phyloP scores from a whole-genome alignment of 2,888 invertebrate genomes.

The Brachyptera putata region DNA sequence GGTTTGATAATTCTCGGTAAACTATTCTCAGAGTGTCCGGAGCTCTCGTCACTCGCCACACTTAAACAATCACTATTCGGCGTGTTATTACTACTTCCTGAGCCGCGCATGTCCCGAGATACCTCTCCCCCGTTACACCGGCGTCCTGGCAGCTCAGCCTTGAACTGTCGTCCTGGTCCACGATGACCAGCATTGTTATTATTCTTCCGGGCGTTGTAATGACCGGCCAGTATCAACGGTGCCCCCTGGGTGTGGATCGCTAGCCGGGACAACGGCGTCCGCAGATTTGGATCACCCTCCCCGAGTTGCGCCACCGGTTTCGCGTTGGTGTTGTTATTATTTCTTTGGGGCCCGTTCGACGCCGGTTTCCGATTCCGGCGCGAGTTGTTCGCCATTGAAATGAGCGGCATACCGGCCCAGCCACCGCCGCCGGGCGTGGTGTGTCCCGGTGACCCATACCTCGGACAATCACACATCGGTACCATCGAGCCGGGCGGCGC shows the following conservation, averaged over 20 bases:
- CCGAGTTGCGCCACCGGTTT: slow-evolving; percentile 40
- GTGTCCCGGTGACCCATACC: slow-evolving; percentile 23
- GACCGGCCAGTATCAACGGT: slow-evolving; percentile 71
- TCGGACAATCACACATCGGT: slow-evolving; percentile 20
- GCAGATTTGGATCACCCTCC: slow-evolving; percentile 44
- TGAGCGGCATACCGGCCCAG: slow-evolving; percentile 77
- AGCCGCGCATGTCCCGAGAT: slow-evolving; percentile 33
- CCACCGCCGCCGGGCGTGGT: slow-evolving; percentile 40
- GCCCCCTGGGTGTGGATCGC: slow-evolving; percentile 82
- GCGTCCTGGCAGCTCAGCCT: slow-evolving; percentile 11
- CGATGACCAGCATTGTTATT: slow-evolving; percentile 30
- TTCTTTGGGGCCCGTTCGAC: slow-evolving; percentile 37
- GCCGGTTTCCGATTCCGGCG: slow-evolving; percentile 45
- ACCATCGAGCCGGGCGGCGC: slow-evolving; percentile 10
- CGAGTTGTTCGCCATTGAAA: slow-evolving; percentile 66
- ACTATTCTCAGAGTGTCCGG: slow-evolving; percentile 68
- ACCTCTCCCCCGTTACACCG: not conserved
- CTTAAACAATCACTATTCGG: slow-evolving; percentile 64
- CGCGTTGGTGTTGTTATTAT: slow-evolving; percentile 24
- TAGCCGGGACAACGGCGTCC: slow-evolving; percentile 62
- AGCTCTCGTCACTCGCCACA: slow-evolving; percentile 74
- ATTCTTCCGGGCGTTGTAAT: slow-evolving; percentile 52
- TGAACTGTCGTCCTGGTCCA: slow-evolving; percentile 13
- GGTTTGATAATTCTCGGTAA: slow-evolving; percentile 86
- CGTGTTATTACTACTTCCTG: slow-evolving; percentile 40